These are phyloP conservation scores for Drosophila mercatorum DNA, from an alignment of 2,888 invertebrate genomes.

Conservation along the genomic window DNA sequence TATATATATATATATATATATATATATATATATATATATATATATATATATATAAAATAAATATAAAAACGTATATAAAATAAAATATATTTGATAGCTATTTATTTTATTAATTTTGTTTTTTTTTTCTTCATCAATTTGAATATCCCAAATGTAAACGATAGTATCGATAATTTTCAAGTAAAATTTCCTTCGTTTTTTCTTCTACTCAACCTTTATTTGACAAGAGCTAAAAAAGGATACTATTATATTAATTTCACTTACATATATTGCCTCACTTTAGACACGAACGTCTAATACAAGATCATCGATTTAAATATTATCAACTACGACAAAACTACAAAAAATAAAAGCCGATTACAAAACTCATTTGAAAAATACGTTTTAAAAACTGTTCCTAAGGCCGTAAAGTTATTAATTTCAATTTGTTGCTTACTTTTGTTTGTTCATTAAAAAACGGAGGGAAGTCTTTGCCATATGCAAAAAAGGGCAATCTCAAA, in stretches of 20 bases:
- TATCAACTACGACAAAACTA: constrained; percentile 50
- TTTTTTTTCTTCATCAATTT: not conserved
- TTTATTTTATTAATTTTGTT: too few relatives aligned
- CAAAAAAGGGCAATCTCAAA: constrained; percentile 8
- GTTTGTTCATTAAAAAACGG: constrained; percentile 43
- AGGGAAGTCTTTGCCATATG: constrained; percentile 56
- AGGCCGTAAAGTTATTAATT: constrained; percentile 55
- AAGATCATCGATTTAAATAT: constrained; percentile 28
- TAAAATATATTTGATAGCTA: too few relatives aligned
- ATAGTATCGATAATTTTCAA: constrained; percentile 2
- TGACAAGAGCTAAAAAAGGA: constrained; percentile 43
- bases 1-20: too few relatives aligned
- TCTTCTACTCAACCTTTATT: constrained; percentile 63
- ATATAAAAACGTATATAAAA: too few relatives aligned
- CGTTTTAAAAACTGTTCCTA: constrained; percentile 59
- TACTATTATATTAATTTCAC: constrained; percentile 31
- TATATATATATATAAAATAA: too few relatives aligned
- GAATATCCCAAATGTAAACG: not conserved
- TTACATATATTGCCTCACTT: constrained; percentile 59
- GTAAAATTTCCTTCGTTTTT: not conserved
- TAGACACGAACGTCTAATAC: constrained; percentile 49
- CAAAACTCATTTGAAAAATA: constrained; percentile 31
- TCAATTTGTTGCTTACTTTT: constrained; percentile 44
- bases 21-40: too few relatives aligned
- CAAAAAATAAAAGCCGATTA: constrained; percentile 40